Conservation (phyloP, 2,797 vertebrate genomes). For the Tamandua tetradactyla region DNA sequence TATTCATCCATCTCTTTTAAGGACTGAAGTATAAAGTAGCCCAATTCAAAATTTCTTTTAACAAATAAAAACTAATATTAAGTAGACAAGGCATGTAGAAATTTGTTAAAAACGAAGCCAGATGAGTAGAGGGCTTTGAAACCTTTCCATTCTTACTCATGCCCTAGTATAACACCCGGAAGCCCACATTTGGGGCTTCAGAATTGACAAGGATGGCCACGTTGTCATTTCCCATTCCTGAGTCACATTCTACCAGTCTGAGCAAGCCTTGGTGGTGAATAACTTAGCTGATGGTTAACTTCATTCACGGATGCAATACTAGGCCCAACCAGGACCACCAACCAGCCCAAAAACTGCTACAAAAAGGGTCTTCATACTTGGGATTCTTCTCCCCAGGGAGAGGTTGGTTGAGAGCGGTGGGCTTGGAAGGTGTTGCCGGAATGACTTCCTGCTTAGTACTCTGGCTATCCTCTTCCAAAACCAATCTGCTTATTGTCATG, state of each 20-base stretch:
- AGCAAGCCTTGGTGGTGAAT: slow-evolving; percentile 63
- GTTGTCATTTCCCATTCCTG: slow-evolving; percentile 18
- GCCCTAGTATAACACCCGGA: slow-evolving; percentile 32
- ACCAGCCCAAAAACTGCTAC: slow-evolving; percentile 76
- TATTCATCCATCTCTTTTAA: slow-evolving; percentile 56
- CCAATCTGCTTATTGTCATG: slow-evolving; percentile 83
- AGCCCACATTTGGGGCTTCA: background rate
- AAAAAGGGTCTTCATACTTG: slow-evolving; percentile 82
- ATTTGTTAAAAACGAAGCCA: slow-evolving; percentile 53
- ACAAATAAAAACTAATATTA: slow-evolving; percentile 45
- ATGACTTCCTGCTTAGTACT: slow-evolving; percentile 70
- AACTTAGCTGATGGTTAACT: slow-evolving; percentile 72
- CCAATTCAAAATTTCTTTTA: slow-evolving; percentile 55
- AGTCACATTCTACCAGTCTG: slow-evolving; percentile 71
- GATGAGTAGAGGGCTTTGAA: slow-evolving; percentile 29
- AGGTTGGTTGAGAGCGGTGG: slow-evolving; percentile 58
- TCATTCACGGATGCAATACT: slow-evolving; percentile 71
- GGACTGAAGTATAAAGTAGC: slow-evolving; percentile 32
- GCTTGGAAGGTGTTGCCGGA: slow-evolving; percentile 75
- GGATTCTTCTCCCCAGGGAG: slow-evolving; percentile 59
- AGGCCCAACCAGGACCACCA: slow-evolving; percentile 76
- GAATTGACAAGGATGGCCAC: slow-evolving; percentile 22
- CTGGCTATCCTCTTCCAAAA: slow-evolving; percentile 79
- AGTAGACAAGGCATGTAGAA: slow-evolving; percentile 28
- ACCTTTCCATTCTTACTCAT: slow-evolving; percentile 27